Evolutionary conservation across 1,140 invertebrate species (phyloP), one percentile per base, ranked within the genome.

Genomic region (Nylanderia fulva): DNA sequence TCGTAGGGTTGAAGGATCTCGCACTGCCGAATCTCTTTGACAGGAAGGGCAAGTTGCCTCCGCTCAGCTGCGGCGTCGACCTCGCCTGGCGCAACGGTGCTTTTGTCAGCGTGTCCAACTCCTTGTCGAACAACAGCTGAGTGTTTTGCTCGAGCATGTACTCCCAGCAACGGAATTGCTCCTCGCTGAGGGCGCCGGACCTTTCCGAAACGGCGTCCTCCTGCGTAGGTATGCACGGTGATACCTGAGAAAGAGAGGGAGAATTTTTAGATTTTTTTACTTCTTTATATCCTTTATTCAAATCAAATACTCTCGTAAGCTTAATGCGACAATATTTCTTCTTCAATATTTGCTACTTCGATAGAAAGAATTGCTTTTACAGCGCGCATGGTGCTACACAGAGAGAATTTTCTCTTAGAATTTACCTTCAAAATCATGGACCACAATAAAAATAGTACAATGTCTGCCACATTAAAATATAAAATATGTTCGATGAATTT

Each of bases 121-220:
- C 98, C 91, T 98, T 98, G 93, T 98, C 97, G 87, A 98, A 98
- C 0, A 98, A 90, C 84, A 98, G 93, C 91, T 98, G 98, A 0
- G 98, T 98, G 90, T 98, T 98, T 93, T 98, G 97, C 91, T 98
- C 98, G 24, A 98, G 92, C 97, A 98, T 98, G 90, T 98, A 98
- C 89, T 98, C 98, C 98, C 98, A 98, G 90, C 98, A 98, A 87
- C 98, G 97, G 90, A 98, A 98, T 91, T 98, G 98, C 91, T 98
- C 98, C 88, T 98, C 98, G 5, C 97, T 97, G 4, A 96, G 91
- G 92, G 93, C 87, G 91, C 96, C 61, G 91, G 96, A 95, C 95
- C 96, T 84, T 93, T 97, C 94, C 0, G 94, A 93, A 3, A 88
- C 84, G 0, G 92, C 93, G 29, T 96, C 96, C 75, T 96, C 96